Evolutionary conservation across 2,113 vertebrate species (phyloP).

Genomic region (Nestor notabilis): DNA sequence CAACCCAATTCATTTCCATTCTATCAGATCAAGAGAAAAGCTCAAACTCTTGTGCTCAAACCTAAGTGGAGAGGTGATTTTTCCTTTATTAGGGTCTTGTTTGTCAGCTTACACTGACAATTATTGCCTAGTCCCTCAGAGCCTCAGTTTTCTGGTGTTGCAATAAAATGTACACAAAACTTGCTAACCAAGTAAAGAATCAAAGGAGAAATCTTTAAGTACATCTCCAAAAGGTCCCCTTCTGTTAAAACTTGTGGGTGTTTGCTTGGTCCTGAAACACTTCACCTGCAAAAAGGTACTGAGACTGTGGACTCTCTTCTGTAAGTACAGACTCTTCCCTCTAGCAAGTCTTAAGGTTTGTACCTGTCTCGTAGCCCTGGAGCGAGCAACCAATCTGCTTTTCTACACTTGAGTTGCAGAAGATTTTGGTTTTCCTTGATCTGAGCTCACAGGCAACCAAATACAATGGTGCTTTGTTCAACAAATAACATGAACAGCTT

Average conservation of each 20-base stretch:
- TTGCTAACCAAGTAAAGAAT: neutral
- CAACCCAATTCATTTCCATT: neutral
- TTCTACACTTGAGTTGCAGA: neutral
- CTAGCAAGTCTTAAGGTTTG: neutral
- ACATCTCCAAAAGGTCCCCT: neutral
- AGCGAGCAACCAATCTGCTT: neutral
- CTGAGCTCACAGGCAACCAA: neutral
- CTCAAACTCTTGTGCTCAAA: neutral
- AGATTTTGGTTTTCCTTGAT: neutral
- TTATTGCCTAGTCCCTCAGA: neutral
- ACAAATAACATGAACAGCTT: neutral
- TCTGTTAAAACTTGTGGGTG: neutral
- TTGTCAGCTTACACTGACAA: neutral
- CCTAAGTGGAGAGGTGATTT: neutral
- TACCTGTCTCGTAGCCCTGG: neutral
- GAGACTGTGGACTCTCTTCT: neutral
- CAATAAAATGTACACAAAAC: neutral
- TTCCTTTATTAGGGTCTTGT: neutral
- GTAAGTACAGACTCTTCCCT: neutral
- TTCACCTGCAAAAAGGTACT: neutral
- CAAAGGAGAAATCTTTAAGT: neutral
- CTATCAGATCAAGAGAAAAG: neutral
- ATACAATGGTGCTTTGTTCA: neutral
- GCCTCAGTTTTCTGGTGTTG: neutral
- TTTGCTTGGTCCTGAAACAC: neutral